Evolutionary conservation across 2,888 invertebrate species (phyloP).

Genomic region (Entomobrya proxima): DNA sequence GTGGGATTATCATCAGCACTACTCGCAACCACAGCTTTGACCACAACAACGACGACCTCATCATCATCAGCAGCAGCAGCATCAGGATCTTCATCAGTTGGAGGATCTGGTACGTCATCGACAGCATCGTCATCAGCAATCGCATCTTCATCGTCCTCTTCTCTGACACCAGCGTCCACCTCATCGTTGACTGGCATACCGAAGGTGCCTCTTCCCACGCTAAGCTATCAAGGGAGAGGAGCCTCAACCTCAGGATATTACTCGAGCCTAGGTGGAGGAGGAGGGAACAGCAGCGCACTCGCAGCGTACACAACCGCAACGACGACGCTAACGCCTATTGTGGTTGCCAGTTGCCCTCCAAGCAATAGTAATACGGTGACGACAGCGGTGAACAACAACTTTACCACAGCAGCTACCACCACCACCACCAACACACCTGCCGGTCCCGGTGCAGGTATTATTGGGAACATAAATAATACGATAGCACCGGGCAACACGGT

Average conservation of each 20-base stretch:
- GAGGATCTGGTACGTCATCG: conserved; percentile 46
- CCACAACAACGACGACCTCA: conserved; percentile 68
- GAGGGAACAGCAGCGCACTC: conserved; percentile 36
- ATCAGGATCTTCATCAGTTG: conserved; percentile 48
- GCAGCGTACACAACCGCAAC: conserved; percentile 35
- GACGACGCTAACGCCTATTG: conserved; percentile 47
- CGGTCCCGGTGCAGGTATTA: conserved; percentile 53
- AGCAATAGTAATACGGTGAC: conserved; percentile 54
- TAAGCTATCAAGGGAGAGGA: conserved; percentile 33
- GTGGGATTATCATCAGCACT: conserved; percentile 75
- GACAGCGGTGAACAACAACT: conserved; percentile 62
- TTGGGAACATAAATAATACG: conserved; percentile 50
- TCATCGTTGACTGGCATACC: conserved; percentile 53
- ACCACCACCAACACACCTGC: conserved; percentile 54
- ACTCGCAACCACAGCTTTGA: conserved; percentile 71
- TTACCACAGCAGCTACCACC: conserved; percentile 54
- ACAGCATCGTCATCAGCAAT: conserved; percentile 54
- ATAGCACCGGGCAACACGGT: conserved; percentile 18
- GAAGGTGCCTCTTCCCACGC: conserved; percentile 59
- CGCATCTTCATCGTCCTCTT: conserved; percentile 61
- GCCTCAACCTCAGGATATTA: conserved; percentile 17
- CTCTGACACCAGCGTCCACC: conserved; percentile 48
- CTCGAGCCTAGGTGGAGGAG: conserved; percentile 43
- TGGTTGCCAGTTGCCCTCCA: conserved; percentile 58
- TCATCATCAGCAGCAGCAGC: conserved; percentile 47